Conservation (phyloP, 2,797 vertebrate genomes). For the Mergus octosetaceus region DNA sequence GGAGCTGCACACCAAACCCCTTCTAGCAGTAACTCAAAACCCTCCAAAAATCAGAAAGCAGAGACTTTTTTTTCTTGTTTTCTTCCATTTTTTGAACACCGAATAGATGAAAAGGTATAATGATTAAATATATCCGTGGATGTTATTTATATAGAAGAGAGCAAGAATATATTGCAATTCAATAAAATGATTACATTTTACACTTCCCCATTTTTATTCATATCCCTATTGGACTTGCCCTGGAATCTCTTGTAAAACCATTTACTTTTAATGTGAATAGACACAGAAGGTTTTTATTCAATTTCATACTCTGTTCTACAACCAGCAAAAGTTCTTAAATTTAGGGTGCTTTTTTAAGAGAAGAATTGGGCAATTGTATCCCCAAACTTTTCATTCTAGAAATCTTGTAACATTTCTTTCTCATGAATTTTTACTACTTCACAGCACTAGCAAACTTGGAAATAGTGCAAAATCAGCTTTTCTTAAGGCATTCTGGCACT, state of each 20-base stretch:
- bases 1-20: neutral
- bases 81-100: neutral
- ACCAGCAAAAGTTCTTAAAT: neutral
- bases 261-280: neutral
- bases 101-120: neutral
- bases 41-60: neutral
- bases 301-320: neutral
- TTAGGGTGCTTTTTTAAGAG: neutral
- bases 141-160: neutral
- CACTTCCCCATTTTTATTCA: neutral
- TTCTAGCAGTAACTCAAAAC: neutral
- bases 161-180: neutral
- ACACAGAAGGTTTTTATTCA: accelerated
- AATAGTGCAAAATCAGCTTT: neutral
- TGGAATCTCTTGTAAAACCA: neutral
- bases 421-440: neutral
- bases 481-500: neutral
- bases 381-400: neutral
- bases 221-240: neutral
- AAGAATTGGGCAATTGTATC: neutral
- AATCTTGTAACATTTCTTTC: neutral
- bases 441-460: neutral
- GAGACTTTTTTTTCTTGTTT: accelerated
- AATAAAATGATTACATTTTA: neutral
- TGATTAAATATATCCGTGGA: neutral